A percentile compares a stretch with the other conserved stretches of the same genome.
These are phyloP conservation scores for Stegostoma tigrinum DNA, from an alignment of 2,113 vertebrate species.

Conservation along the genomic window DNA sequence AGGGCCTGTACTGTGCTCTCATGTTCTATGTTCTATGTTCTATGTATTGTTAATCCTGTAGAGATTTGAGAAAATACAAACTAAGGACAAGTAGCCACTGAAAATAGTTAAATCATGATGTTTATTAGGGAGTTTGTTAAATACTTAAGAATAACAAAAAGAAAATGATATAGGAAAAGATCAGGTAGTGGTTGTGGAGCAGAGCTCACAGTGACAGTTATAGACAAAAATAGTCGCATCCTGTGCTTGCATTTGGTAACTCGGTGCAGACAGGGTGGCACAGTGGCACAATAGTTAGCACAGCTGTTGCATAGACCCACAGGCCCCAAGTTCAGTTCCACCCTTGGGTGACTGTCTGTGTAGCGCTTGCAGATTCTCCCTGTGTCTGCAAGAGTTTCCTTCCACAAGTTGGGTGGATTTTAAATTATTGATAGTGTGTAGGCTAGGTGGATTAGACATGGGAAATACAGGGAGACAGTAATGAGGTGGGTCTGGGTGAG, in stretches of 20 bases:
- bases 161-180: background rate
- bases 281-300: no score
- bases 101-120: background rate
- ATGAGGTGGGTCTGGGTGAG: no score
- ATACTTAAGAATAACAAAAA: background rate
- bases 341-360: no score
- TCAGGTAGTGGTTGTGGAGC: background rate
- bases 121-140: background rate
- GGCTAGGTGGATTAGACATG: no score
- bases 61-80: background rate
- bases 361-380: no score
- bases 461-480: no score
- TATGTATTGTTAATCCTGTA: background rate
- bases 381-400: no score
- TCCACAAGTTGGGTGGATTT: no score
- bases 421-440: no score
- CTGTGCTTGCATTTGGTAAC: background rate
- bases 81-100: background rate
- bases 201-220: background rate
- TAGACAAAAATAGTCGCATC: background rate
- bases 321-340: no score
- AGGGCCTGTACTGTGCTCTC: no score
- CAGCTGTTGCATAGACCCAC: rapidly evolving
- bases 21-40: no score
- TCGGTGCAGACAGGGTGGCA: background rate